Percentiles rank a stretch among this genome's conserved stretches.
Evolutionary conservation across 35 echinoderm and acorn worm species (phyloP).

Genomic region (Heliocidaris tuberculata): DNA sequence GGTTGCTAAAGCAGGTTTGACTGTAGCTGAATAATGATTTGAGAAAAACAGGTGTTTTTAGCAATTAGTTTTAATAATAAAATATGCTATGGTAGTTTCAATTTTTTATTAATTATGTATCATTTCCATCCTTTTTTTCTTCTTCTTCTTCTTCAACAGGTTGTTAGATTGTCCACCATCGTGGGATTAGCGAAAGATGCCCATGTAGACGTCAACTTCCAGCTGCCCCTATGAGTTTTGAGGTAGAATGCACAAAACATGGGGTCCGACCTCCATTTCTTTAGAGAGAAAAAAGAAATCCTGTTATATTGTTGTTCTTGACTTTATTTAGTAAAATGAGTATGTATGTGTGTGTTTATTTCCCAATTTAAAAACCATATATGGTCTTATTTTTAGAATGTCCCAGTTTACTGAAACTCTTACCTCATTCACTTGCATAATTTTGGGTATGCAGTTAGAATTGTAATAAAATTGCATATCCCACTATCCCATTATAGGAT

Average conservation of each 20-base stretch:
- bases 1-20: too few species aligned
- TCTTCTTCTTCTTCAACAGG: slow-evolving; percentile 52
- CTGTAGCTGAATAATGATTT: too few species aligned
- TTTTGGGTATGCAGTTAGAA: not conserved
- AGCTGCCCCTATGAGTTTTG: slow-evolving; percentile 69
- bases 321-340: not conserved
- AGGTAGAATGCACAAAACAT: not conserved
- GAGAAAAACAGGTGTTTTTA: too few species aligned
- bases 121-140: not conserved
- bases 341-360: not conserved
- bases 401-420: not conserved
- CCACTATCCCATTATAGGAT: not conserved
- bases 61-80: too few species aligned
- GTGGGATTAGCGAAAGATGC: slow-evolving; percentile 84
- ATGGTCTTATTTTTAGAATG: not conserved
- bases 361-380: not conserved
- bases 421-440: not conserved
- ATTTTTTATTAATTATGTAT: not conserved
- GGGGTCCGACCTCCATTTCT: not conserved
- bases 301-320: not conserved
- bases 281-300: not conserved
- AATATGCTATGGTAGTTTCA: not conserved
- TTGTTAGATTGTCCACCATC: slow-evolving; percentile 87
- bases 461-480: not conserved
- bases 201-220: slow-evolving; percentile 83